These are phyloP conservation scores for Sussaba pulchella DNA, from an alignment of 2,888 invertebrate species.

Conservation along the genomic window DNA sequence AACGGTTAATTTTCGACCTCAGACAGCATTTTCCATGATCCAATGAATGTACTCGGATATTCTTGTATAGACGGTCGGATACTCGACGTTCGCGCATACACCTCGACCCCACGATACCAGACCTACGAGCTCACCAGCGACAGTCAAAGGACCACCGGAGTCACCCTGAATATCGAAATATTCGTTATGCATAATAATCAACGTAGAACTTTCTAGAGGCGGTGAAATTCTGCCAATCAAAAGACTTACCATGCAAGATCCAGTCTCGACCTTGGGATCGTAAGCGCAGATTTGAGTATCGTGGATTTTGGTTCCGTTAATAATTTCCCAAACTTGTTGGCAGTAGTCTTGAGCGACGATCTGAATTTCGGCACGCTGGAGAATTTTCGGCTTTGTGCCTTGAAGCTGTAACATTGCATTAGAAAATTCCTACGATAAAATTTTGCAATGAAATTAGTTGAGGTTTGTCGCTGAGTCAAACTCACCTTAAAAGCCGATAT, in stretches of 20 bases:
- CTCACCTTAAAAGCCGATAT: too few species aligned
- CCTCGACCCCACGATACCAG: conserved; percentile 78
- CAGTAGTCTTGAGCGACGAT: conserved; percentile 86
- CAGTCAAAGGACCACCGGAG: conserved; percentile 79
- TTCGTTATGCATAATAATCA: not conserved
- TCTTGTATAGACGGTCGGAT: conserved; percentile 77
- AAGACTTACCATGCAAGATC: conserved; percentile 70
- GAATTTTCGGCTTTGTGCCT: conserved; percentile 72
- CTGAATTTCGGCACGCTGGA: conserved; percentile 86
- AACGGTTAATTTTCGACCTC: not conserved
- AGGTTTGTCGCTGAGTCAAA: too few species aligned
- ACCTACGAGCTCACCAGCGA: conserved; percentile 75
- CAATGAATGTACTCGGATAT: conserved; percentile 73
- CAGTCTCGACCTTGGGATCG: conserved; percentile 61
- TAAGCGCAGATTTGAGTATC: conserved; percentile 68
- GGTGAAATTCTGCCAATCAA: not conserved
- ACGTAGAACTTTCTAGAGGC: not conserved
- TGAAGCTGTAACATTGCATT: too few species aligned
- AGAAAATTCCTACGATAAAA: conserved; percentile 71
- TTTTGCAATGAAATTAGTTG: too few species aligned
- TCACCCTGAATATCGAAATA: conserved; percentile 74
- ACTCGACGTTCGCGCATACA: conserved; percentile 73
- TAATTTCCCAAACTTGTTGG: conserved; percentile 68
- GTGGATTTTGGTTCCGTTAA: conserved; percentile 54
- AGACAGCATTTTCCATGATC: conserved; percentile 70